Evolutionary conservation across 2,113 vertebrate species (phyloP), one percentile per base, ranked within the genome.

Genomic region (Neogale vison): DNA sequence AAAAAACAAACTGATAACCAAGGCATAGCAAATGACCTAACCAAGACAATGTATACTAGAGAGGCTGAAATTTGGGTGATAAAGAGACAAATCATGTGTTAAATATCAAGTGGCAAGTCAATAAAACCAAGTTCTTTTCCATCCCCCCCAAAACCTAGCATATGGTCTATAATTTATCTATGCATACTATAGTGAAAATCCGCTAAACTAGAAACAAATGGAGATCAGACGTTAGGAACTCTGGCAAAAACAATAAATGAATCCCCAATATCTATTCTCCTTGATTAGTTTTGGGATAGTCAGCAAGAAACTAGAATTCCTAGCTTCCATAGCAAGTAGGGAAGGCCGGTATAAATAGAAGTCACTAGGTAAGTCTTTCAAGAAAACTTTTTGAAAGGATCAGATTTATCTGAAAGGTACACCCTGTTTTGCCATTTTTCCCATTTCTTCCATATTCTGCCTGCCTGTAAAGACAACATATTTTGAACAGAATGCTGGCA

Each of bases 11-110:
- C 67, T 88, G 63, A 65, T 79, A 79, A 87, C 29, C 42, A 94
- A 90, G 96, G 61, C 98, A 98, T 80, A 87, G 97, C 59, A 90
- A 65, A 42, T 79, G 77, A 36, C 2, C 57, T 93, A 97, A 97
- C 97, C 47, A 96, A 79, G 81, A 90, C 95, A 72, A 67, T 95
- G 86, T 80, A 96, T 96, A 96, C 9, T 7, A 97, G 61, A 92
- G 31, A 36, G 71, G 59, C 83, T 96, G 72, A 63, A 94, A 83
- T 69, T 36, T 79, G 18, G 20, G 26, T 59, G 95, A 98, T 97
- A 81, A 95, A 7, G 72, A 98, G 93, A 97, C 96, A 98, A 98
- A 71, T 42, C 7, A 50, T 36, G 29, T 79, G 26, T 79, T 74
- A 59, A 12, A 23, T 59, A 81, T 50, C 34, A 80, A 93, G 10